Conservation (phyloP, 2,888 invertebrate species). For the Mesorhabditis sp. region DNA sequence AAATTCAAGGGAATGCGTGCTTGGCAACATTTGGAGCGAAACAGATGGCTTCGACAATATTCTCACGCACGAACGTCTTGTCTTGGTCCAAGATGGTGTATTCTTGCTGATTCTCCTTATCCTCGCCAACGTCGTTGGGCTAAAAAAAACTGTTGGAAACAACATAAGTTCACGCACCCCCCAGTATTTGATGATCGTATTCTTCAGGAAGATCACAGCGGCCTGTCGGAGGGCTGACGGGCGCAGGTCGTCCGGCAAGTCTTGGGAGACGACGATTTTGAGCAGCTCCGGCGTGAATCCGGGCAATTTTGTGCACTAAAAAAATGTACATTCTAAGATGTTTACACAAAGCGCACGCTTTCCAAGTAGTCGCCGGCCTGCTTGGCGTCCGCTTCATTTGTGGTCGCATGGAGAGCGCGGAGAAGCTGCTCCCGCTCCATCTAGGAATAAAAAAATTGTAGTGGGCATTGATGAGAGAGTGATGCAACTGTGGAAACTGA, state of each 20-base stretch:
- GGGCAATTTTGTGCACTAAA: conserved; percentile 84
- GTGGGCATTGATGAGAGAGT: too few relatives aligned
- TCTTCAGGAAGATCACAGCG: conserved; percentile 90
- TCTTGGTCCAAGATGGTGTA: conserved; percentile 94
- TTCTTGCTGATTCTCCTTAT: conserved; percentile 53
- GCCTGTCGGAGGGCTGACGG: conserved; percentile 80
- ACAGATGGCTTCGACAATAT: conserved; percentile 84
- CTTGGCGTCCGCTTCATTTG: conserved; percentile 22
- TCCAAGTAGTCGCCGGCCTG: conserved; percentile 22
- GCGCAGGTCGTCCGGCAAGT: conserved; percentile 7
- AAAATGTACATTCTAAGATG: background rate
- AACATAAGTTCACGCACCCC: conserved; percentile 54
- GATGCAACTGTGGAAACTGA: too few relatives aligned
- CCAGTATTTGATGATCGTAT: conserved; percentile 84
- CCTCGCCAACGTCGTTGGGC: conserved; percentile 15
- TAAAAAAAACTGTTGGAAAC: background rate
- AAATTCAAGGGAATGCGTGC: conserved; percentile 6
- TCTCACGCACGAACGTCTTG: conserved; percentile 82
- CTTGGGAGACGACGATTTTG: conserved; percentile 85
- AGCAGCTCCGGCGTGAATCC: conserved; percentile 89
- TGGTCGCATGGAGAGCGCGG: conserved; percentile 25
- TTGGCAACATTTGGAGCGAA: conserved; percentile 15
- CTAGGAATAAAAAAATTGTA: background rate
- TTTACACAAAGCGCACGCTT: conserved; percentile 11
- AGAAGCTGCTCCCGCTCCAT: conserved; percentile 22